These are phyloP conservation scores for Conchocele bisecta DNA, from an alignment of 2,888 invertebrate species.

Conservation along the genomic window DNA sequence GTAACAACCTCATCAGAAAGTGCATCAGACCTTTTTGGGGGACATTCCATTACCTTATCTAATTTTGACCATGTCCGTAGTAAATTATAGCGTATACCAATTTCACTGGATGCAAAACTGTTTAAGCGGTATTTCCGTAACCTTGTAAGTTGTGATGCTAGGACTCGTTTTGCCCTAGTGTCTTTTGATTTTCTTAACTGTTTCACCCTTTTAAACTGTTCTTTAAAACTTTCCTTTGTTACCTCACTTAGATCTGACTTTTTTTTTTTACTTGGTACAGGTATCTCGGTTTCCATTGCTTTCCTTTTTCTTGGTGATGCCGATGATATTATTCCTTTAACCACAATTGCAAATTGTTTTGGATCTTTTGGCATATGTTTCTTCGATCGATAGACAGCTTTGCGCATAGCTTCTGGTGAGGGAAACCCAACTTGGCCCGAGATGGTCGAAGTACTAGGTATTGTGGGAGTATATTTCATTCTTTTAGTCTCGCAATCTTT, in stretches of 20 bases:
- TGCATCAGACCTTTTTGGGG: constrained; percentile 11
- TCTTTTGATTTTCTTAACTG: background rate
- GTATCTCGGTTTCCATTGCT: constrained; percentile 6
- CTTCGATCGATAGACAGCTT: constrained; percentile 28
- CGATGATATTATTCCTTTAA: constrained; percentile 19
- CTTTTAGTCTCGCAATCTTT: background rate
- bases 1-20: constrained; percentile 2
- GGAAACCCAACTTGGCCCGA: too few species aligned
- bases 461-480: background rate
- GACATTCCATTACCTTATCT: background rate
- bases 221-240: background rate
- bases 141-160: constrained; percentile 12
- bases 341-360: constrained; percentile 26
- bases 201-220: background rate
- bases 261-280: constrained; percentile 7
- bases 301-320: constrained; percentile 20
- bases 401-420: constrained; percentile 20
- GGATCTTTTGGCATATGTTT: constrained; percentile 27
- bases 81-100: constrained; percentile 12
- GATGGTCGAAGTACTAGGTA: too few species aligned
- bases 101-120: background rate
- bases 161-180: background rate
- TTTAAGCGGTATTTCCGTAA: constrained; percentile 10
- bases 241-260: background rate
- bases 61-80: constrained; percentile 12